phyloP scores from a whole-genome alignment of 2,888 invertebrate genomes.

The Acleris holmiana region DNA sequence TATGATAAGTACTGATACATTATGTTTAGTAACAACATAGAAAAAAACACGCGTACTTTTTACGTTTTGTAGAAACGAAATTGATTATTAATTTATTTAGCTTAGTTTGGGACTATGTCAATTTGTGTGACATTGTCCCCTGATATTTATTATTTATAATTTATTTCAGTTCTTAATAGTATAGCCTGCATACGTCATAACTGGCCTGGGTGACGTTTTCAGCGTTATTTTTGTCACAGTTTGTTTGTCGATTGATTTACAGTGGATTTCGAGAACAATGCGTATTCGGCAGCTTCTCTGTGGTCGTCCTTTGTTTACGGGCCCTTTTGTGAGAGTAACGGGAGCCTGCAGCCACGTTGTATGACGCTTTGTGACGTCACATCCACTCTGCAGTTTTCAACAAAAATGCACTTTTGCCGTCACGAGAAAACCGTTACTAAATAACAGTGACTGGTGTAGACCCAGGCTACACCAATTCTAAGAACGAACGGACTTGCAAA shows the following conservation, averaged over 20 bases:
- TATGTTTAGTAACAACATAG: no score
- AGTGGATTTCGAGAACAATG: constrained; percentile 55
- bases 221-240: constrained; percentile 43
- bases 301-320: constrained; percentile 69
- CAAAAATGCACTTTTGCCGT: constrained; percentile 79
- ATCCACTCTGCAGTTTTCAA: constrained; percentile 56
- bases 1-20: no score
- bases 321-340: constrained; percentile 71
- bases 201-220: constrained; percentile 7
- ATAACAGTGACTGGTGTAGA: constrained; percentile 80
- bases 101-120: no score
- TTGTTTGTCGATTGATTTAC: constrained; percentile 65
- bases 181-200: no score
- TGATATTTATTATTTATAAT: no score
- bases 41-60: no score
- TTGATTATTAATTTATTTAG: no score
- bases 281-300: constrained; percentile 70
- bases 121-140: no score
- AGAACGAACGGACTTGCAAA: constrained; percentile 66
- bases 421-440: constrained; percentile 64
- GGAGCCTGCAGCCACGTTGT: constrained; percentile 52
- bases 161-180: no score
- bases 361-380: constrained; percentile 76
- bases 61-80: no score
- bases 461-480: constrained; percentile 66